Percentiles rank a stretch among this genome's conserved stretches.
Evolutionary conservation across 2,797 vertebrate genomes (phyloP).

Genomic region (Decapterus maruadsi): DNA sequence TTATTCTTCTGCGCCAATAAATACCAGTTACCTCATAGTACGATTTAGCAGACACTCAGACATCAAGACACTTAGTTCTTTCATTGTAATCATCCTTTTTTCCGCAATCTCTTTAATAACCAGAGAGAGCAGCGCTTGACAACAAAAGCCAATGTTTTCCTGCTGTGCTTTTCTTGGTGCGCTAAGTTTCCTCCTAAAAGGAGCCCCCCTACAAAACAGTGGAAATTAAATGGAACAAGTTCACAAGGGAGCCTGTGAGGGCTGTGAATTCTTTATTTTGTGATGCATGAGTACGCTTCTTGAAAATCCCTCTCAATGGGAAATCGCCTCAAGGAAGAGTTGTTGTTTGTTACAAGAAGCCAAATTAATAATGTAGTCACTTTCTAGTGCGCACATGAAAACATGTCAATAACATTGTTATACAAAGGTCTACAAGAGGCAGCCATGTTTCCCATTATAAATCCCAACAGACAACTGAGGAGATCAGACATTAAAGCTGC

Average conservation of each 20-base stretch:
- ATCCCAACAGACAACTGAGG: background rate
- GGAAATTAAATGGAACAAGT: slow-evolving; percentile 24
- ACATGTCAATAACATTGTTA: background rate
- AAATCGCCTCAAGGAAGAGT: background rate
- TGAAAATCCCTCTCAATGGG: background rate
- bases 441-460: background rate
- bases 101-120: slow-evolving; percentile 19
- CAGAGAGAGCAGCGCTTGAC: slow-evolving; percentile 13
- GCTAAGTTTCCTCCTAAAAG: slow-evolving; percentile 11
- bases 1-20: slow-evolving; percentile 9
- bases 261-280: slow-evolving; percentile 10
- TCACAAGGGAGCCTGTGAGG: slow-evolving; percentile 1
- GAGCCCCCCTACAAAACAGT: background rate
- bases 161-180: slow-evolving; percentile 9
- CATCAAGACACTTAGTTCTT: slow-evolving; percentile 10
- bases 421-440: background rate
- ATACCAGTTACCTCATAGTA: slow-evolving; percentile 21
- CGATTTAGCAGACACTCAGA: slow-evolving; percentile 17
- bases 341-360: background rate
- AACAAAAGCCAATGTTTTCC: slow-evolving; percentile 33
- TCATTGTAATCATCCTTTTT: slow-evolving; percentile 17
- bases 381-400: background rate
- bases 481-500: background rate
- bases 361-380: slow-evolving; percentile 6
- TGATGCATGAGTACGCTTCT: background rate